Percentiles rank a stretch among this genome's conserved stretches.
phyloP scores from a whole-genome alignment of 2,888 invertebrate species.

The Dorcus hopei region DNA sequence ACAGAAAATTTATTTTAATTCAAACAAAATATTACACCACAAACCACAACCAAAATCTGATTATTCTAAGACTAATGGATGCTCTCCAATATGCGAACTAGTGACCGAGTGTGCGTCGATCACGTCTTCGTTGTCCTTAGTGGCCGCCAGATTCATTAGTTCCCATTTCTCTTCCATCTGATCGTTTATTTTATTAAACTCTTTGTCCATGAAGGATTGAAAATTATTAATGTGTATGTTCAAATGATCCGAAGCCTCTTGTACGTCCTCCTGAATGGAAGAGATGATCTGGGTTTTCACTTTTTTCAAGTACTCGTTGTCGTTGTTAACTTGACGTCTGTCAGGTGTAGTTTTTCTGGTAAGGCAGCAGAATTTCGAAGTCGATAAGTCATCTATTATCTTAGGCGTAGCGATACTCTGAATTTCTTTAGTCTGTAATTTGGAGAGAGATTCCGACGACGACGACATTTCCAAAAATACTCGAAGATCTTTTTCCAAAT shows the following conservation, averaged over 20 bases:
- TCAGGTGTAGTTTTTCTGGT: conserved; percentile 1
- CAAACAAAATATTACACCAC: too few relatives aligned
- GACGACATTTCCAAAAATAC: not conserved
- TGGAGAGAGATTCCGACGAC: not conserved
- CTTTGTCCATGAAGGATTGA: conserved; percentile 36
- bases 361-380: conserved; percentile 5
- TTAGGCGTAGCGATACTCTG: too few relatives aligned
- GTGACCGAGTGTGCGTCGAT: conserved; percentile 5
- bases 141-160: conserved; percentile 10
- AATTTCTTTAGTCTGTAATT: not conserved
- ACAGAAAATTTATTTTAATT: too few relatives aligned
- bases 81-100: too few relatives aligned
- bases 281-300: conserved; percentile 14
- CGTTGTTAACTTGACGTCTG: conserved; percentile 7
- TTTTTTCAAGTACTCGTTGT: conserved; percentile 16
- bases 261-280: too few relatives aligned
- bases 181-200: conserved; percentile 36
- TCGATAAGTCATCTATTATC: not conserved
- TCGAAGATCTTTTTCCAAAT: not conserved
- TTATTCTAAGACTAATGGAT: too few relatives aligned
- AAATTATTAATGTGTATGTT: conserved; percentile 36
- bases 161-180: conserved; percentile 35
- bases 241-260: conserved; percentile 34
- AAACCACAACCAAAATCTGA: too few relatives aligned
- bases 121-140: conserved; percentile 7